phyloP scores from a whole-genome alignment of 2,888 invertebrate genomes.

The Chloroclysta siterata region DNA sequence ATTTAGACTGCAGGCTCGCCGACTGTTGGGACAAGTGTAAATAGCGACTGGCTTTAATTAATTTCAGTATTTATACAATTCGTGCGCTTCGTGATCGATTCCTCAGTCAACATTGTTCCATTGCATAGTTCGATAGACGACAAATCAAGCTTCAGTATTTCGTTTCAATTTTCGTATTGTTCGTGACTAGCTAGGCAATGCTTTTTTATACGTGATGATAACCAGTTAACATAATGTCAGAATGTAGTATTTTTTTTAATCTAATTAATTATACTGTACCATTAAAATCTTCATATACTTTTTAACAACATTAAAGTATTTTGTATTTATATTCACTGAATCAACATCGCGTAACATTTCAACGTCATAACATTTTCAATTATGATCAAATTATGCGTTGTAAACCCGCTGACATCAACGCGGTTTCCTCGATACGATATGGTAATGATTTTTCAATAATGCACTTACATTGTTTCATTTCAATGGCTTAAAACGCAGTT shows the following conservation, averaged over 20 bases:
- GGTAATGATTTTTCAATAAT: constrained; percentile 36
- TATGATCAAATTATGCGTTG: constrained; percentile 27
- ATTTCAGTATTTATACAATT: constrained; percentile 42
- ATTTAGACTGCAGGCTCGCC: constrained; percentile 48
- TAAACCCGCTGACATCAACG: constrained; percentile 18
- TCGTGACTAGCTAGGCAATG: too few relatives aligned
- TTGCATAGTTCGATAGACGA: not conserved
- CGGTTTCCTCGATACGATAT: constrained; percentile 31
- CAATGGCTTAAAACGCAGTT: constrained; percentile 22
- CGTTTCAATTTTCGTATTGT: too few relatives aligned
- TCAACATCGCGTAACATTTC: constrained; percentile 10
- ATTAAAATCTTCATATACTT: too few relatives aligned
- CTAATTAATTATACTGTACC: too few relatives aligned
- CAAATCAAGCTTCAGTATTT: constrained; percentile 3
- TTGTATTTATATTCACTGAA: not conserved
- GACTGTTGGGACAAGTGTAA: constrained; percentile 35
- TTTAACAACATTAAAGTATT: not conserved
- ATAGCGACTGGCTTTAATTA: constrained; percentile 46
- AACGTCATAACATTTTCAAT: constrained; percentile 26
- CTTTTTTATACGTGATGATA: too few relatives aligned
- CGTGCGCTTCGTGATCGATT: constrained; percentile 31
- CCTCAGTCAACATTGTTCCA: constrained; percentile 1
- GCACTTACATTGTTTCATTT: constrained; percentile 32
- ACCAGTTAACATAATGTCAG: too few relatives aligned
- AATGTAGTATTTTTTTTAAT: too few relatives aligned